Evolutionary conservation across 2,113 vertebrate species (phyloP).

Genomic region (Odocoileus hemionus): DNA sequence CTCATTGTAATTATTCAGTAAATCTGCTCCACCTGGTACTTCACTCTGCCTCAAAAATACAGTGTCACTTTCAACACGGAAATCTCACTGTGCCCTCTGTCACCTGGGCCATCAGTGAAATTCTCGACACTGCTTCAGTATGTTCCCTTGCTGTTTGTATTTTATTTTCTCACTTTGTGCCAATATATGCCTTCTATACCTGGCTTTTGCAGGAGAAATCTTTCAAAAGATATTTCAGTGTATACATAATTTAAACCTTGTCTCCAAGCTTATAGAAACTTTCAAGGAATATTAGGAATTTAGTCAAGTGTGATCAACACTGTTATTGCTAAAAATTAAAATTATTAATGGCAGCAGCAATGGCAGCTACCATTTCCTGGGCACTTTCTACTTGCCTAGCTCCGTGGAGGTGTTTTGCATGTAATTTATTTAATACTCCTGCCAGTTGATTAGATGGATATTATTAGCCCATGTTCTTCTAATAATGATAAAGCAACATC

Average conservation of each 20-base stretch:
- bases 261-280: background rate
- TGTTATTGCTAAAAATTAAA: constrained; percentile 22
- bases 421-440: background rate
- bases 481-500: background rate
- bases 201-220: background rate
- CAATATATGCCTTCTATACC: background rate
- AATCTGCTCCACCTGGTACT: background rate
- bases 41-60: background rate
- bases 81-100: background rate
- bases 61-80: background rate
- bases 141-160: background rate
- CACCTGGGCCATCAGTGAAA: no score
- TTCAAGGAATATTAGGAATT: constrained; percentile 6
- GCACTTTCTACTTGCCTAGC: background rate
- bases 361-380: background rate
- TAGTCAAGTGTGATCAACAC: background rate
- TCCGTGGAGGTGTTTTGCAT: background rate
- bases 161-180: background rate
- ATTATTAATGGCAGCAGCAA: background rate
- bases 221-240: background rate
- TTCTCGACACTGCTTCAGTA: fast-evolving
- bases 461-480: background rate
- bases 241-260: background rate
- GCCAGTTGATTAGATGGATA: background rate
- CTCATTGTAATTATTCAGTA: background rate